Base-by-base conservation (phyloP, 2,888 invertebrate genomes). In the Caenorhabditis uteleia region DNA sequence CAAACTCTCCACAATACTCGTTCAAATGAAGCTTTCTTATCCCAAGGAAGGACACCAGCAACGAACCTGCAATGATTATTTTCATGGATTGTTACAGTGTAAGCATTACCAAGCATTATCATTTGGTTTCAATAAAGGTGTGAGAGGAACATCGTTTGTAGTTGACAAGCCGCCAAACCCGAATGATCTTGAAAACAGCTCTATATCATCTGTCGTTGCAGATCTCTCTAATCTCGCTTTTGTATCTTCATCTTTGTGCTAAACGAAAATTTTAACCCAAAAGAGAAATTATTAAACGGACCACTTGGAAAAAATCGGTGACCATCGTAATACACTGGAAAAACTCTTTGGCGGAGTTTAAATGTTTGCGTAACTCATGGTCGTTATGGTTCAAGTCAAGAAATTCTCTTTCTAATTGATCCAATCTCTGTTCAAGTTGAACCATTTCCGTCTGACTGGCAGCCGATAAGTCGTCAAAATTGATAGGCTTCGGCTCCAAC, bases 1-100 rank as follows among this genome's bases (percentile, higher is more conserved):
- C 95, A 95, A 26, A 94, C 95, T 76, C 95, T 89, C 95, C 95
- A 97, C 74, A 97, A 85, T 91, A 97, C 92, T 29, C 95, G 88
- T 86, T 95, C 95, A 86, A 97, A 97, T 10, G 93, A 91, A 29
- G 93, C 92, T 69, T 95, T 89, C 69, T 93, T 89, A 85, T 95
- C 95, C 47, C 94, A 88, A 46, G 91, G 88, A 79, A 97, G 93
- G 61, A 95, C 95, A 72, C 97, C 97, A 82, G 95, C 94, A 75
- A 97, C 93, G 88, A 97, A 97, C n/a, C n/a, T n/a, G n/a, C n/a
- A n/a, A n/a, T n/a, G n/a, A n/a, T n/a, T n/a, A n/a, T n/a, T n/a
- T n/a, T n/a, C n/a, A n/a, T n/a, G n/a, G n/a, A n/a, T n/a, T n/a
- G n/a, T n/a, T n/a, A n/a, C n/a, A n/a, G n/a, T n/a, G n/a, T n/a